Conservation (phyloP, 2,888 invertebrate species). For the Callyntrura sp. region DNA sequence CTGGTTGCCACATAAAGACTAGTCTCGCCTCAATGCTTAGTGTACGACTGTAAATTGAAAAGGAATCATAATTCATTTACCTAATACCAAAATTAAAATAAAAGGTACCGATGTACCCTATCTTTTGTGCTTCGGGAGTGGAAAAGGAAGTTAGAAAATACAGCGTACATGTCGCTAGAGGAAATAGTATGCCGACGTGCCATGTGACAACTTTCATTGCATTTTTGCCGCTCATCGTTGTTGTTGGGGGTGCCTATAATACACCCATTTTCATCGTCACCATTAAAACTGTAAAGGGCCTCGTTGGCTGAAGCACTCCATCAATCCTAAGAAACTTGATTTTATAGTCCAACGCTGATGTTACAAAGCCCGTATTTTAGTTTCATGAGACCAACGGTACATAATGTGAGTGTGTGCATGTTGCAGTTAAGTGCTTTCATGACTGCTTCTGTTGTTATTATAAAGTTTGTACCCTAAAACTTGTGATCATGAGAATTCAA, state of each 20-base stretch:
- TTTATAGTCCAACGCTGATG: conserved; percentile 27
- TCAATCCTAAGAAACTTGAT: not conserved
- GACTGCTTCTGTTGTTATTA: conserved; percentile 22
- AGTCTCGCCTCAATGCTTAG: not conserved
- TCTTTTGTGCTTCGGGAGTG: too few relatives aligned
- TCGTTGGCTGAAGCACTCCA: conserved; percentile 27
- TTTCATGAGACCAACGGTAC: conserved; percentile 4
- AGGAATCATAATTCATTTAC: not conserved
- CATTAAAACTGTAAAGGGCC: conserved; percentile 26
- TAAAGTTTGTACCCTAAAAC: conserved; percentile 23
- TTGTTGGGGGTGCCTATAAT: not conserved
- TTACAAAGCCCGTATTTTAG: not conserved
- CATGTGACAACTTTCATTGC: not conserved
- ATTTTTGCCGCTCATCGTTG: not conserved
- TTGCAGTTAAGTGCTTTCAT: conserved; percentile 26
- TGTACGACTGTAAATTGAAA: not conserved
- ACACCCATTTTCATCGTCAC: conserved; percentile 27
- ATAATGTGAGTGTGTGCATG: conserved; percentile 5
- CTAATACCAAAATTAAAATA: not conserved
- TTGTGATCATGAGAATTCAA: not conserved
- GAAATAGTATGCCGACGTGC: not conserved
- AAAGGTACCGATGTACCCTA: not conserved
- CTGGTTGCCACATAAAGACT: not conserved
- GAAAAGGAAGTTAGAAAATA: too few relatives aligned
- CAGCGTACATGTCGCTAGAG: too few relatives aligned